These are phyloP conservation scores for Morpho helenor DNA, from an alignment of 2,888 invertebrate species.

Conservation along the genomic window DNA sequence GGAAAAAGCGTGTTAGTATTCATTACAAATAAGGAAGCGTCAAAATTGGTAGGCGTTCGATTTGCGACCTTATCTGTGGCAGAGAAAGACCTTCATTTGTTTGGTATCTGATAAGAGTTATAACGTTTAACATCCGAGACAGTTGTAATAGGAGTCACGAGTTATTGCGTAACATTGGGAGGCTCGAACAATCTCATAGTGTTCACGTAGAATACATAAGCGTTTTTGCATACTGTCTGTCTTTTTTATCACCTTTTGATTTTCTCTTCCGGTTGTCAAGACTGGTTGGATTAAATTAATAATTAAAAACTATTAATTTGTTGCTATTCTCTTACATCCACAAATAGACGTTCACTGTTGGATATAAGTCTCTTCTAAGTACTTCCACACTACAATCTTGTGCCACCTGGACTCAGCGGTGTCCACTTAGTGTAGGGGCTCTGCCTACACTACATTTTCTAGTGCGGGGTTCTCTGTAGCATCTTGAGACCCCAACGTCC, in stretches of 20 bases:
- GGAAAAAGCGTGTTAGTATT: constrained; percentile 57
- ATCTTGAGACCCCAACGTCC: no score
- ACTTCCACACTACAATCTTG: no score
- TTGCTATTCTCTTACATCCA: no score
- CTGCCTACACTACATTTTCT: no score
- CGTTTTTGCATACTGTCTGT: constrained; percentile 32
- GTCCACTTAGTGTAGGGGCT: no score
- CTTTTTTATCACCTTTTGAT: constrained; percentile 26
- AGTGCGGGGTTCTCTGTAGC: no score
- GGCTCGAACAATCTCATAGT: constrained; percentile 53
- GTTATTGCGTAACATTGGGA: constrained; percentile 65
- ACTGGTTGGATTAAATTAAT: constrained; percentile 23
- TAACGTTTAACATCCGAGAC: constrained; percentile 49
- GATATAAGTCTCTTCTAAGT: no score
- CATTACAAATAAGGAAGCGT: constrained; percentile 44
- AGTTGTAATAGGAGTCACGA: constrained; percentile 71
- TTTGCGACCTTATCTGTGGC: constrained; percentile 35
- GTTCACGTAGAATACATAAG: constrained; percentile 51
- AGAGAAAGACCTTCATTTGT: constrained; percentile 40
- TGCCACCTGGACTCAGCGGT: no score
- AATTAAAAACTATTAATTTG: no score
- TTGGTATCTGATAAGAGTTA: constrained; percentile 40
- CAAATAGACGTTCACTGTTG: no score
- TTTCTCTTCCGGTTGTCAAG: constrained; percentile 31
- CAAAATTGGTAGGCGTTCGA: constrained; percentile 28